A percentile compares a stretch with the other conserved stretches of the same genome.
Conservation (phyloP, 2,888 invertebrate species). For the Polymixis flavicincta region DNA sequence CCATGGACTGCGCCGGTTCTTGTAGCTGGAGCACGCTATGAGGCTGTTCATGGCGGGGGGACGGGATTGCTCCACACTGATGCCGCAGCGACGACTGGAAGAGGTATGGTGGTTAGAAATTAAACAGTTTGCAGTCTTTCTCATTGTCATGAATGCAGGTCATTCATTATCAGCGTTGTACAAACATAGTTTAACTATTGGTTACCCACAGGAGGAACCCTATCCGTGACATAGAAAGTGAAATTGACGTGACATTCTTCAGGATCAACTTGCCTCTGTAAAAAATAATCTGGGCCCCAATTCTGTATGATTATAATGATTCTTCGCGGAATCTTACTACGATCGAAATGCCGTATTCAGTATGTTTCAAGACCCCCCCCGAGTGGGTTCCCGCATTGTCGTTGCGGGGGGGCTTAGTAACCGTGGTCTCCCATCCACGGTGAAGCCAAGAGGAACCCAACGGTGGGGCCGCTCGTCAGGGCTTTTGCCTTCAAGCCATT, state of each 20-base stretch:
- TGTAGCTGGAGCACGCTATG: slow-evolving; percentile 94
- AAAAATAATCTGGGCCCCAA: background rate
- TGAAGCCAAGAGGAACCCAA: too few species aligned
- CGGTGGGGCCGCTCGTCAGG: too few species aligned
- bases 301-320: too few species aligned
- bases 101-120: background rate
- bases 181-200: background rate
- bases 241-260: background rate
- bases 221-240: too few species aligned
- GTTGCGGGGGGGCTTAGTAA: too few species aligned
- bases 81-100: slow-evolving; percentile 83
- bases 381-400: too few species aligned
- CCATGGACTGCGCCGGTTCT: slow-evolving; percentile 91
- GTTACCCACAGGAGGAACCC: background rate
- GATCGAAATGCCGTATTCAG: too few species aligned
- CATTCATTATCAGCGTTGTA: background rate
- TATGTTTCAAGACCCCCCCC: too few species aligned
- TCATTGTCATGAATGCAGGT: background rate
- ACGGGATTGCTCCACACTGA: slow-evolving; percentile 92
- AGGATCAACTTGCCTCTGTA: background rate
- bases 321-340: too few species aligned
- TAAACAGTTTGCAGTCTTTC: background rate
- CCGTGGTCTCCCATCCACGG: too few species aligned
- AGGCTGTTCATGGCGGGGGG: slow-evolving; percentile 94
- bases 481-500: too few species aligned